Evolutionary conservation across 2,797 vertebrate species (phyloP), one percentile per base, ranked within the genome.

Genomic region (Lagorchestes hirsutus): DNA sequence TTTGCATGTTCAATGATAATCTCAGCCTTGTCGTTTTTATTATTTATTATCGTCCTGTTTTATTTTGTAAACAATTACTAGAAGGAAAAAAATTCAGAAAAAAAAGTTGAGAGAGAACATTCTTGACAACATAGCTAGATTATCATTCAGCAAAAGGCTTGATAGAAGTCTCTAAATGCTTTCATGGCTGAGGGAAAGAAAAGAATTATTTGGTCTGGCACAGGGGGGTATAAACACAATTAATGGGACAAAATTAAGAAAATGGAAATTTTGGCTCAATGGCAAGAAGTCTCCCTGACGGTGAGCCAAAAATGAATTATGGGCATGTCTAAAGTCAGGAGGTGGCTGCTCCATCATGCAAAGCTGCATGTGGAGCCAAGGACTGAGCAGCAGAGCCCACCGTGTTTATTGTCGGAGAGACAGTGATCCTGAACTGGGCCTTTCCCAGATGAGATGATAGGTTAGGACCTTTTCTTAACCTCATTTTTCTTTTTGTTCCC

Each of bases 401-500:
- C 93, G 93, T 40, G 62, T 74, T 74, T 95, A 56, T 54, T 74
- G 31, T 97, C 96, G 4, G 22, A 91, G 62, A 0, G 0, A 57
- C 74, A 97, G n/a, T 67, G 90, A 95, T 92, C 95, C 94, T 93
- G 40, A 58, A 50, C 55, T 74, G 54, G 55, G 40, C 90, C 56
- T 91, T 94, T 57, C 93, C 93, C 97, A 87, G 52, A 91, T 90
- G 82, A 90, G 93, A 90, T 91, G 96, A 92, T 46, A 91, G 29
- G 22, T 96, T 93, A 82, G 46, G 91, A 40, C 91, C 87, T 96
- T 95, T 54, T 92, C 96, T 91, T 98, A 90, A 16, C 28, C 95
- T 97, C 95, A 97, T 97, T 96, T 93, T 54, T 93, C 58, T 95
- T 95, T 96, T 91, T 96, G 93, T 94, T 91, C 5, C n/a, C n/a